Evolutionary conservation across 2,888 invertebrate species (phyloP).

Genomic region (Drosophila trichaetosa): DNA sequence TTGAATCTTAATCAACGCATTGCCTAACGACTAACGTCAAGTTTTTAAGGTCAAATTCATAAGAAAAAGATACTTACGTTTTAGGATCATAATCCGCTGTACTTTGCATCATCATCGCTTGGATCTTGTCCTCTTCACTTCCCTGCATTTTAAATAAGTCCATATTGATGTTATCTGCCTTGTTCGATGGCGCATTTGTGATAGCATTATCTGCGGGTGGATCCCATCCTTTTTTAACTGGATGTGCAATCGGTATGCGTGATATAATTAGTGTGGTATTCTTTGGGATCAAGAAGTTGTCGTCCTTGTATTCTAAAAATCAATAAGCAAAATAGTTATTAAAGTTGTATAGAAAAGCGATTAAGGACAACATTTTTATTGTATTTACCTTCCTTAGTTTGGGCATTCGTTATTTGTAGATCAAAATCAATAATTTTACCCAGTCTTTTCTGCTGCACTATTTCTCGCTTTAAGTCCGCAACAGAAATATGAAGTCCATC

Average conservation of each 20-base stretch:
- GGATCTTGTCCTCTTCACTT: conserved; percentile 98
- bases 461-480: conserved; percentile 96
- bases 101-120: conserved; percentile 98
- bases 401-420: conserved; percentile 97
- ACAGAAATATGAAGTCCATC: conserved; percentile 98
- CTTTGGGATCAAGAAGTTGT: conserved; percentile 96
- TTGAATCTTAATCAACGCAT: neutral
- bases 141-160: conserved; percentile 96
- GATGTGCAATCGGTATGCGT: conserved; percentile 93
- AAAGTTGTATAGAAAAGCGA: neutral
- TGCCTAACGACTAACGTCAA: neutral
- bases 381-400: conserved; percentile 95
- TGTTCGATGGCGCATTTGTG: conserved; percentile 41
- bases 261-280: conserved; percentile 98
- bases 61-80: conserved; percentile 88
- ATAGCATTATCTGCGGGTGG: conserved; percentile 82
- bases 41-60: neutral
- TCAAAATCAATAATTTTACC: conserved; percentile 98
- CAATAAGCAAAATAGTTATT: neutral
- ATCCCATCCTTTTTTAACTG: conserved; percentile 92
- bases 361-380: neutral
- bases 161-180: conserved; percentile 88
- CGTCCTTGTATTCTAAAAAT: conserved; percentile 94
- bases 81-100: conserved; percentile 98
- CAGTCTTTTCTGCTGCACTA: conserved; percentile 97